Evolutionary conservation across 2,797 vertebrate genomes (phyloP).

Genomic region (Brachymystax lenok): DNA sequence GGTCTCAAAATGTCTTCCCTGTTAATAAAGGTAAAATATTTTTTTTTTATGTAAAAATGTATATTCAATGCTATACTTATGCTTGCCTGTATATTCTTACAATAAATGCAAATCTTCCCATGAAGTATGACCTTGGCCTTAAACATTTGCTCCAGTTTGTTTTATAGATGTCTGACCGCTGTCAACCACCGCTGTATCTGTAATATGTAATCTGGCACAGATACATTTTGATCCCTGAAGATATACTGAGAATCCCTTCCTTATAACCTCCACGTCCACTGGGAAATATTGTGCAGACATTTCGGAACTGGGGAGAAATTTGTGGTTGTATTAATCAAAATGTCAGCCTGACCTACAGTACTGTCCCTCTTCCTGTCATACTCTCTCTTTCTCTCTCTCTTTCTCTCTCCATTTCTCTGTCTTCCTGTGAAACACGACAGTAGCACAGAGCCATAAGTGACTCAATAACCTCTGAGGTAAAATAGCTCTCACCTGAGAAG

Average conservation of each 20-base stretch:
- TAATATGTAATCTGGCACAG: constrained; percentile 66
- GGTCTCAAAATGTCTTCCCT: no score
- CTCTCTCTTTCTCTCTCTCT: constrained; percentile 1
- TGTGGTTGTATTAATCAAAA: constrained; percentile 73
- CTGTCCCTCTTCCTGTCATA: constrained; percentile 1
- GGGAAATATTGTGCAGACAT: constrained; percentile 69
- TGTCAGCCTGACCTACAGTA: constrained; percentile 58
- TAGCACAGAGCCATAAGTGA: no score
- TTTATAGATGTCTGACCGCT: constrained; percentile 62
- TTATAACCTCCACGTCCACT: constrained; percentile 59
- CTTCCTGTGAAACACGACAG: background rate
- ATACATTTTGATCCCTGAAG: constrained; percentile 70
- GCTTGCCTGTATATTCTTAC: constrained; percentile 20
- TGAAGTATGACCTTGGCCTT: constrained; percentile 55
- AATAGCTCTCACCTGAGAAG: constrained; percentile 4
- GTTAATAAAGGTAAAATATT: no score
- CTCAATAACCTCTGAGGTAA: constrained; percentile 15
- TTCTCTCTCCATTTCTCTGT: background rate
- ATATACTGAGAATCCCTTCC: constrained; percentile 55
- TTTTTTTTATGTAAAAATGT: no score
- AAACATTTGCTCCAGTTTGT: constrained; percentile 56
- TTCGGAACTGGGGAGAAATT: constrained; percentile 65
- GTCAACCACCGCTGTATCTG: constrained; percentile 44
- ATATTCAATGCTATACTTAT: constrained; percentile 12
- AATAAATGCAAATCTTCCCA: constrained; percentile 49